phyloP scores from a whole-genome alignment of 1,140 invertebrate genomes.

The Orius insidiosus region DNA sequence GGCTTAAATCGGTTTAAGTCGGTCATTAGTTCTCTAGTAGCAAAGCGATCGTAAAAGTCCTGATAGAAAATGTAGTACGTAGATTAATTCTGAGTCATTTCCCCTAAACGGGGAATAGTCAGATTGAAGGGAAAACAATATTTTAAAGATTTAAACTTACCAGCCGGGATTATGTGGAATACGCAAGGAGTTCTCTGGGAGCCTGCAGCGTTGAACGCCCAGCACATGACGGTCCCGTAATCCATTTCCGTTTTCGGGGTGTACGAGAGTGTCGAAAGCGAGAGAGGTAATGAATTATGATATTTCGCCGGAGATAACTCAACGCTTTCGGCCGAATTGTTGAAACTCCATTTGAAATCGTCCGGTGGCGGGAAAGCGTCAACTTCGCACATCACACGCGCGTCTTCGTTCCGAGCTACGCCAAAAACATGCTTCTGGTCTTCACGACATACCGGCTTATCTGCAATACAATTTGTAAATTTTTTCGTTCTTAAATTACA shows the following conservation, averaged over 20 bases:
- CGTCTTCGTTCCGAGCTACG: conserved; percentile 65
- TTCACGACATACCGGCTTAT: conserved; percentile 64
- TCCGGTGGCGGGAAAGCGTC: conserved; percentile 69
- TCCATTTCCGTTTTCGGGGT: conserved; percentile 59
- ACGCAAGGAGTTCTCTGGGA: conserved; percentile 49
- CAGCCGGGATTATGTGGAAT: conserved; percentile 53
- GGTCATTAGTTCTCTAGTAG: too few species aligned
- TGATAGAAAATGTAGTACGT: too few species aligned
- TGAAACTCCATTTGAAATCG: conserved; percentile 76
- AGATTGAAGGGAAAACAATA: too few species aligned
- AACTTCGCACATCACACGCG: conserved; percentile 64
- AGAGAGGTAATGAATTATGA: conserved; percentile 34
- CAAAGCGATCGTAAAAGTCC: too few species aligned
- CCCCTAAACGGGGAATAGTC: too few species aligned
- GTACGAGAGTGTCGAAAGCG: conserved; percentile 50
- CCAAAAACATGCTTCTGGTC: conserved; percentile 68
- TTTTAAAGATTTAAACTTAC: conserved; percentile 22
- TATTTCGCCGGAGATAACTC: conserved; percentile 48
- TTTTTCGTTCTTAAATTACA: neutral
- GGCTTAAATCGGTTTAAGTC: too few species aligned
- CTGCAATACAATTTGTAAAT: conserved; percentile 33
- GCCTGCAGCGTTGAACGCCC: conserved; percentile 44
- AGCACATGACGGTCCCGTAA: conserved; percentile 53
- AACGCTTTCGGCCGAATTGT: conserved; percentile 64
- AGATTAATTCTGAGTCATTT: too few species aligned